Percentiles rank a stretch among this genome's conserved stretches.
Conservation (phyloP, 1,140 invertebrate genomes). For the Steinernema khuongi region DNA sequence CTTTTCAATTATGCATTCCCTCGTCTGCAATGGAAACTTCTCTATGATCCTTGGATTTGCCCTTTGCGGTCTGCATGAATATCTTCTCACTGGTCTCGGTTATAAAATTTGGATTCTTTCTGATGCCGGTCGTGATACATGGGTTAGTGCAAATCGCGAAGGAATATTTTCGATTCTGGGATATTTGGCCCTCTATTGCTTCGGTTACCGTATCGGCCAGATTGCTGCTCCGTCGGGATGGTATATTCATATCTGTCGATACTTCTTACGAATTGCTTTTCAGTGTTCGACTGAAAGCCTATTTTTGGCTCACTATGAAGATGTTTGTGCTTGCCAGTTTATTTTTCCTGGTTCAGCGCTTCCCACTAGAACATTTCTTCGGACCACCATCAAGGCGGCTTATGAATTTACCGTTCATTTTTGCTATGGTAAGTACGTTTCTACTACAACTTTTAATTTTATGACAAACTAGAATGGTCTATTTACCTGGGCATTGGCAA, state of each 20-base stretch:
- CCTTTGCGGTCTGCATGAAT: neutral
- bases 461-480: neutral
- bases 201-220: neutral
- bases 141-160: neutral
- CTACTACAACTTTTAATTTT: no score
- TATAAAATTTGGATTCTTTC: neutral
- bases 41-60: neutral
- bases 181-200: neutral
- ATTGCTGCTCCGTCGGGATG: neutral
- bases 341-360: neutral
- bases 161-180: neutral
- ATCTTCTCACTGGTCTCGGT: neutral
- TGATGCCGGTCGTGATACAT: neutral
- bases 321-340: neutral
- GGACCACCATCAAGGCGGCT: neutral
- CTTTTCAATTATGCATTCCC: neutral
- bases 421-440: neutral
- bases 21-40: neutral
- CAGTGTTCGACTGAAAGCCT: neutral
- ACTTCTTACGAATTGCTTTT: neutral
- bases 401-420: conserved; percentile 2
- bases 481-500: neutral
- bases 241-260: neutral
- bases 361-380: neutral
- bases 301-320: conserved; percentile 6